Conservation (phyloP, 1,140 invertebrate genomes). For the Penaeus japonicus region DNA sequence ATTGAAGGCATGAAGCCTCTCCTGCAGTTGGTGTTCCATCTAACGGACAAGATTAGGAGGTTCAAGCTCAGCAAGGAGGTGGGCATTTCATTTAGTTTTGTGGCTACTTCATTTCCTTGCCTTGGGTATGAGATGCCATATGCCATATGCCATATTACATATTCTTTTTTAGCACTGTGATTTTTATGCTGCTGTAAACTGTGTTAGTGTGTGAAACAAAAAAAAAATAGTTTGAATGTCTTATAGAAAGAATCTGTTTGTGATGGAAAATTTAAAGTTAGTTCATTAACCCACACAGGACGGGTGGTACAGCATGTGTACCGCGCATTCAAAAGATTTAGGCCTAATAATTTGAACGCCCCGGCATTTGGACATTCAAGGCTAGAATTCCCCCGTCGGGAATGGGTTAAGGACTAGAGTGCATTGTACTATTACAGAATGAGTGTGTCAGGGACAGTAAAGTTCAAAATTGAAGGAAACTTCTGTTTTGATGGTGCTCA, state of each 20-base stretch:
- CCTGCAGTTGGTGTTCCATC: constrained; percentile 88
- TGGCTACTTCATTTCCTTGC: too few species aligned
- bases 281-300: too few species aligned
- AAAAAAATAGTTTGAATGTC: not conserved
- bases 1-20: constrained; percentile 81
- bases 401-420: too few species aligned
- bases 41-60: constrained; percentile 88
- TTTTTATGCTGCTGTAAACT: not conserved
- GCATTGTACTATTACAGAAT: not conserved
- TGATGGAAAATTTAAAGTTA: not conserved
- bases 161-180: too few species aligned
- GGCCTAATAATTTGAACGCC: too few species aligned
- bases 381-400: too few species aligned
- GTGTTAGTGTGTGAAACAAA: not conserved
- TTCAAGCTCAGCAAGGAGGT: constrained; percentile 91
- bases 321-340: too few species aligned
- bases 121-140: too few species aligned
- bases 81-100: not conserved
- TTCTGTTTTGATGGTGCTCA: not conserved
- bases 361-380: too few species aligned
- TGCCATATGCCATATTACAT: too few species aligned
- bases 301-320: too few species aligned
- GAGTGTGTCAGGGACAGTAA: not conserved
- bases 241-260: not conserved
- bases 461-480: not conserved